These are phyloP conservation scores for Oreochromis mossambicus DNA, from an alignment of 2,797 vertebrate species.

Conservation along the genomic window DNA sequence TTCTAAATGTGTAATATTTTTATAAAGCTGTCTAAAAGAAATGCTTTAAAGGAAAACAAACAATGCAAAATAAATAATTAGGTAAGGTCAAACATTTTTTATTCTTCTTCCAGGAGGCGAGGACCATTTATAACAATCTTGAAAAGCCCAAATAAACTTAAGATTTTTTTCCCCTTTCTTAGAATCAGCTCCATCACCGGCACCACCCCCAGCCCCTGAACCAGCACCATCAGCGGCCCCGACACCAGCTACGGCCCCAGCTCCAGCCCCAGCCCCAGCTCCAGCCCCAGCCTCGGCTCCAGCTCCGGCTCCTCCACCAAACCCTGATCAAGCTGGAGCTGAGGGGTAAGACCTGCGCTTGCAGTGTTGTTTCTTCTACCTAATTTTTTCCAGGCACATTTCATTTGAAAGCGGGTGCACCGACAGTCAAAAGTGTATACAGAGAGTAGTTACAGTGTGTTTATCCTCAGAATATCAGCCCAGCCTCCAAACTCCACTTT, in stretches of 20 bases:
- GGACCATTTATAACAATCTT: not conserved
- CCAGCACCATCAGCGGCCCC: not conserved
- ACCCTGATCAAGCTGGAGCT: conserved; percentile 34
- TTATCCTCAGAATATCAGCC: not conserved
- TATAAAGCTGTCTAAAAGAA: not conserved
- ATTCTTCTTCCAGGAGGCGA: not conserved
- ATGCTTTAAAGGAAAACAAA: not conserved
- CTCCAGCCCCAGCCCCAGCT: not conserved
- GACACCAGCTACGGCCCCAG: fast-evolving
- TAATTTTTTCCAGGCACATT: not conserved
- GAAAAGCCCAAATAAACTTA: not conserved
- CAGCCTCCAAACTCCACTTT: not conserved
- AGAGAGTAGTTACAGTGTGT: not conserved
- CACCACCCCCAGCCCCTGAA: not conserved
- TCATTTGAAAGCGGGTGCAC: not conserved
- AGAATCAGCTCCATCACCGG: not conserved
- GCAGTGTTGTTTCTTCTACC: not conserved
- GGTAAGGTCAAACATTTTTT: not conserved
- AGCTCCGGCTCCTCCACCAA: not conserved
- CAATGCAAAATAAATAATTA: too few species aligned
- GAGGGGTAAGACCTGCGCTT: conserved; percentile 55
- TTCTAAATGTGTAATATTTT: not conserved
- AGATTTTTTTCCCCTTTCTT: not conserved
- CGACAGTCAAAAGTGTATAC: not conserved
- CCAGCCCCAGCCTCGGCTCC: not conserved